These are phyloP conservation scores for Himalopsyche japonica DNA, from an alignment of 2,888 invertebrate genomes.

Conservation along the genomic window DNA sequence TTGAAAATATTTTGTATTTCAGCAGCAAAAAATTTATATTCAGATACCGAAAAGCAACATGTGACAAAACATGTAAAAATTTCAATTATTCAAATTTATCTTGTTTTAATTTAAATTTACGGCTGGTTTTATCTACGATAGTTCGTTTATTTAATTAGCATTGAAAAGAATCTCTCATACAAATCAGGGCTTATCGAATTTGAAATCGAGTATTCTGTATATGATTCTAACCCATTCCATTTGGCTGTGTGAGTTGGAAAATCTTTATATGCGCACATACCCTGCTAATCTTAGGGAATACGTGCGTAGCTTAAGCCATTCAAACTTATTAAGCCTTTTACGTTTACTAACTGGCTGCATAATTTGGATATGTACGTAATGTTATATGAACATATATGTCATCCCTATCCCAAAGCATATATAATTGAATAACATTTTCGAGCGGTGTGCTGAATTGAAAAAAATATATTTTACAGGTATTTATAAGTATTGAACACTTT, in stretches of 20 bases:
- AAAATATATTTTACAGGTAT: neutral
- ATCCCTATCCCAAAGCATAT: neutral
- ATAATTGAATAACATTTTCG: neutral
- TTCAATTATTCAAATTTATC: too few species aligned
- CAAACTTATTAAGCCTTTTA: neutral
- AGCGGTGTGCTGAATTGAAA: neutral
- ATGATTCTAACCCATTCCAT: neutral
- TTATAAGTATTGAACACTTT: too few species aligned
- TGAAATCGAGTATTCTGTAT: constrained; percentile 24
- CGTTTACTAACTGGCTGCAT: neutral
- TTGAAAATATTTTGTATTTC: too few species aligned
- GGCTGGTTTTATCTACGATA: neutral
- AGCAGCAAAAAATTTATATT: too few species aligned
- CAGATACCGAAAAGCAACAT: too few species aligned
- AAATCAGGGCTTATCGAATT: constrained; percentile 10
- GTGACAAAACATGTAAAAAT: too few species aligned
- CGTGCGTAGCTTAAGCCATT: neutral
- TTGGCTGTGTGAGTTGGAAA: neutral
- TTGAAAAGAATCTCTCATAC: constrained; percentile 12
- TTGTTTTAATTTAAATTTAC: neutral
- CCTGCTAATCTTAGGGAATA: neutral
- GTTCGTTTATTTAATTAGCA: neutral
- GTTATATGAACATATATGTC: neutral
- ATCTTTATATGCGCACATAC: neutral
- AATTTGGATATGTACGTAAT: neutral